Percentiles rank a stretch among this genome's conserved stretches.
These are phyloP conservation scores for Alviniconcha strummeri DNA, from an alignment of 2,888 invertebrate species.

Conservation along the genomic window DNA sequence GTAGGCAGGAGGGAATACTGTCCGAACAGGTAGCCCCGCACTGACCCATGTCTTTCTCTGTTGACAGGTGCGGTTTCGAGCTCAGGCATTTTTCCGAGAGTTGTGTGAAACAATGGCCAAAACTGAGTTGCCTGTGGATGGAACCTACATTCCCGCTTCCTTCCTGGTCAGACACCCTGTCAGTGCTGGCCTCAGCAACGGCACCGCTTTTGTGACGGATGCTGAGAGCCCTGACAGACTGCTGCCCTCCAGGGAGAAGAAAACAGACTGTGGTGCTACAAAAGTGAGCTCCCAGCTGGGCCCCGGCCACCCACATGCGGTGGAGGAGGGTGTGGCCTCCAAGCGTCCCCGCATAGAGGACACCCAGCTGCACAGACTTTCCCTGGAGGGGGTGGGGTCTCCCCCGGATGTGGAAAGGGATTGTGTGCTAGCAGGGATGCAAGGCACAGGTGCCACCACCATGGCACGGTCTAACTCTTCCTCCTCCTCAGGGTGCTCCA, in stretches of 20 bases:
- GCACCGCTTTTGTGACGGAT: not conserved
- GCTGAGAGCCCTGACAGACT: not conserved
- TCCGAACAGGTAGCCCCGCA: too few relatives aligned
- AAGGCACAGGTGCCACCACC: conserved; percentile 16
- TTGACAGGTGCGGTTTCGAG: conserved; percentile 57
- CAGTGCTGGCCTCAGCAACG: conserved; percentile 45
- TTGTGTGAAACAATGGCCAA: conserved; percentile 52
- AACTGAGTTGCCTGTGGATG: conserved; percentile 29
- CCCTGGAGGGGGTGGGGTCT: conserved; percentile 1
- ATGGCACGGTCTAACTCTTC: conserved; percentile 45
- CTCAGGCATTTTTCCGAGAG: conserved; percentile 60
- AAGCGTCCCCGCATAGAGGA: conserved; percentile 34
- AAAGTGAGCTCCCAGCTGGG: not conserved
- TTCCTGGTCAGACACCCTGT: conserved; percentile 46
- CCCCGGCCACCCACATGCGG: not conserved
- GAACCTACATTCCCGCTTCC: conserved; percentile 51
- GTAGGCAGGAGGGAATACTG: too few relatives aligned
- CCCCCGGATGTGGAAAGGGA: not conserved
- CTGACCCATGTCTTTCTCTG: not conserved
- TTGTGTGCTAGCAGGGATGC: not conserved
- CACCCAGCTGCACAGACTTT: conserved; percentile 19
- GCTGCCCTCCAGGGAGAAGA: not conserved
- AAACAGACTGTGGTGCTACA: not conserved
- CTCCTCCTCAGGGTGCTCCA: conserved; percentile 46
- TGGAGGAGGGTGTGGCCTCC: conserved; percentile 21